Conservation (phyloP, 2,888 invertebrate species). For the Cosmia trapezina region DNA sequence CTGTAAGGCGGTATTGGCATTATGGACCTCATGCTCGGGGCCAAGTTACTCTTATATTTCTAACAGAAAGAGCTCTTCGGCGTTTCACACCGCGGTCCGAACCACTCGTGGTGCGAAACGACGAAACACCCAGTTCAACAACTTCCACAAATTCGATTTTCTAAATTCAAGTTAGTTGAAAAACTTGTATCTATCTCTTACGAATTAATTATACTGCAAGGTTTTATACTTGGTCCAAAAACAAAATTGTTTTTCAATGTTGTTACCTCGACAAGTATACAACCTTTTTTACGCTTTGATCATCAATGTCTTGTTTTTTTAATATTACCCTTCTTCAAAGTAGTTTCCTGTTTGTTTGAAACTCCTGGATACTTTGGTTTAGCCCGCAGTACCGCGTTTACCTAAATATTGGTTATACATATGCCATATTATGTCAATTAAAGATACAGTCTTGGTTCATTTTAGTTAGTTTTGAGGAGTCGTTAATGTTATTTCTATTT, state of each 20-base stretch:
- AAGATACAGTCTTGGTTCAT: not conserved
- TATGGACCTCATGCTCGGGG: not conserved
- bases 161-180: not conserved
- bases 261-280: not conserved
- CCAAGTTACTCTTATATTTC: not conserved
- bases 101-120: too few species aligned
- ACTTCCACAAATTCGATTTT: not conserved
- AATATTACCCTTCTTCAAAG: constrained; percentile 4
- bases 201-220: not conserved
- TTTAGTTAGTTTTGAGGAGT: not conserved
- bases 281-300: not conserved
- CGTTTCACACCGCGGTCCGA: too few species aligned
- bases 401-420: not conserved
- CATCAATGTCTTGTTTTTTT: constrained; percentile 14
- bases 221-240: not conserved
- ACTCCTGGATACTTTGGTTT: not conserved
- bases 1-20: too few species aligned
- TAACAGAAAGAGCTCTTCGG: too few species aligned
- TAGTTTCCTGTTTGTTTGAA: constrained; percentile 22
- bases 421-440: not conserved
- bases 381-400: not conserved
- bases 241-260: constrained; percentile 7
- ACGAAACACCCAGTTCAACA: too few species aligned
- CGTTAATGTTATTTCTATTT: not conserved
- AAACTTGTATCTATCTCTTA: too few species aligned